Base-by-base conservation (phyloP, 1,140 invertebrate species). In the Euwallacea fornicatus region DNA sequence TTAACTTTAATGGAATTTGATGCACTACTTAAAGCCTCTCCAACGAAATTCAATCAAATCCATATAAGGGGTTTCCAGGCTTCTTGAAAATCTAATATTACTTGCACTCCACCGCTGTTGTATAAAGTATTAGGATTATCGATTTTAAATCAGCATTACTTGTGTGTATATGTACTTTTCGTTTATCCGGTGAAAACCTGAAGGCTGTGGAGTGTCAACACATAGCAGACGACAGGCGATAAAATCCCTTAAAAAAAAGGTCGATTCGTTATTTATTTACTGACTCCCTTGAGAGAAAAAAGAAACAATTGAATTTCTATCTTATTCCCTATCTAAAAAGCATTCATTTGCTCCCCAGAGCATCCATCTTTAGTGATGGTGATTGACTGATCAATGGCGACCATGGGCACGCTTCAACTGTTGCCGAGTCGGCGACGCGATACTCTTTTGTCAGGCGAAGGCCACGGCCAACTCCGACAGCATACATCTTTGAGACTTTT, bases 311-410 rank as follows among this genome's bases (percentile, higher is more conserved):
- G 69, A 65, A 71, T 65, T 56, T 71, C 42, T 64, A 64, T 47
- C 54, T 59, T 63, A 63, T 53, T 64, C 53, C 43, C 47, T 64
- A 63, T 71, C 69, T 71, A 71, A 71, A 69, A 71, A 64, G 61
- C 53, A 46, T 71, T 65, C 69, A 65, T 71, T 71, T 56, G 59
- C 69, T 47, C 13, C n/a, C 10, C 11, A 65, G 50, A 50, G 43
- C 65, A 73, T 73, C 66, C 66, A 73, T 68, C 71, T 58, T 33
- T 56, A 21, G 60, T 68, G 66, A 73, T 65, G 66, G 47, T 73
- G 71, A 73, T 68, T 73, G 71, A 73, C 71, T 73, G 71, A 69
- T 73, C 71, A 73, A 73, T 73, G 71, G 71, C 10, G 53, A 21
- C 50, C 42, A 47, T 67, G 50, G 55, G 66, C 71, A 73, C 71